phyloP scores from a whole-genome alignment of 2,888 invertebrate genomes.

The Antitype chi region DNA sequence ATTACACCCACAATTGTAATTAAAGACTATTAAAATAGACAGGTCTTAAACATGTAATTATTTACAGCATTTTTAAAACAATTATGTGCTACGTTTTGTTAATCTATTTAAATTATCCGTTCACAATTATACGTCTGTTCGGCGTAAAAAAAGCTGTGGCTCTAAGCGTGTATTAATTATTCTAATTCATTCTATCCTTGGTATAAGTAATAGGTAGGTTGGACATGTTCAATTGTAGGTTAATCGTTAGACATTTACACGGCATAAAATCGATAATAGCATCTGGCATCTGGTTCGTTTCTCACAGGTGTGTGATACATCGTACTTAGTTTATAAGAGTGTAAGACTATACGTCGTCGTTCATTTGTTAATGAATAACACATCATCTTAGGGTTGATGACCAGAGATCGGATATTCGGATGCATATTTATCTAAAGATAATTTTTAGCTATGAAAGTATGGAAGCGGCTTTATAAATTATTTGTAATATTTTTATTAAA shows the following conservation, averaged over 20 bases:
- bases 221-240: slow-evolving; percentile 50
- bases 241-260: slow-evolving; percentile 38
- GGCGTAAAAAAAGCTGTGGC: slow-evolving; percentile 38
- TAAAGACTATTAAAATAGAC: slow-evolving; percentile 66
- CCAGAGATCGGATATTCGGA: no score
- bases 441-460: no score
- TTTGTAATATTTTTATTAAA: no score
- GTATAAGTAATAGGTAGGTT: slow-evolving; percentile 44
- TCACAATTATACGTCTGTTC: slow-evolving; percentile 57
- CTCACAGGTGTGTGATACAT: slow-evolving; percentile 13
- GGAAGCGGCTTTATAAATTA: no score
- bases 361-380: background rate
- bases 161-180: slow-evolving; percentile 48
- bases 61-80: slow-evolving; percentile 68
- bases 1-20: slow-evolving; percentile 59
- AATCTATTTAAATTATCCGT: slow-evolving; percentile 67
- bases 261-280: slow-evolving; percentile 57
- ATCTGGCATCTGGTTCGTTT: slow-evolving; percentile 33
- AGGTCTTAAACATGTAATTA: slow-evolving; percentile 65
- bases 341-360: background rate
- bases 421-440: no score
- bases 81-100: slow-evolving; percentile 64
- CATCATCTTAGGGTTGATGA: no score
- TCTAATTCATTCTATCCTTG: slow-evolving; percentile 49
- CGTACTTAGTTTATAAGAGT: no score